These are phyloP conservation scores for Anoplolepis gracilipes DNA, from an alignment of 1,140 invertebrate species.

Conservation along the genomic window DNA sequence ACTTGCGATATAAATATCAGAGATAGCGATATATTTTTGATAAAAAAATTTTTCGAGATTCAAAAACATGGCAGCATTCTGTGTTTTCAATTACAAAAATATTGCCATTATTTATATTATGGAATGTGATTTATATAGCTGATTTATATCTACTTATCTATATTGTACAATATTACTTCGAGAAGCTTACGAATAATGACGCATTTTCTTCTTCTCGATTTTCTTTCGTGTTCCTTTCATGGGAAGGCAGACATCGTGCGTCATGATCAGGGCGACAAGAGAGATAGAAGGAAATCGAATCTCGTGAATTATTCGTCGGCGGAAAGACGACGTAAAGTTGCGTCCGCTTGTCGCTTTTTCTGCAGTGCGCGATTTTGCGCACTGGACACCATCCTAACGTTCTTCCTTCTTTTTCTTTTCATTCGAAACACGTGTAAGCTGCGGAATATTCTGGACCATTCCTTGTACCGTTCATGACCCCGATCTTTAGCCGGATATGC, in stretches of 20 bases:
- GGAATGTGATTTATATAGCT: too few relatives aligned
- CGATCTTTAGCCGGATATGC: neutral
- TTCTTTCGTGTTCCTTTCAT: neutral
- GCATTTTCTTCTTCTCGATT: neutral
- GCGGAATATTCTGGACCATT: conserved; percentile 35
- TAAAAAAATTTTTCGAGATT: neutral
- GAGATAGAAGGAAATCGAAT: conserved; percentile 44
- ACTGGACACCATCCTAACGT: neutral
- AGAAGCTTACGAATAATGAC: neutral
- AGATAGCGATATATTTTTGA: neutral
- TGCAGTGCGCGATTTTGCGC: neutral
- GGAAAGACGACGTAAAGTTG: conserved; percentile 29
- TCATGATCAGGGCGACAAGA: neutral
- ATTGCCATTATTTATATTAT: neutral
- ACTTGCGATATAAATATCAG: neutral
- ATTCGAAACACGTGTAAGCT: conserved; percentile 53
- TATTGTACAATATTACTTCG: conserved; percentile 6
- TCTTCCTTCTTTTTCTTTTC: conserved; percentile 9
- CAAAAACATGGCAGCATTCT: too few relatives aligned
- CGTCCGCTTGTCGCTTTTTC: neutral
- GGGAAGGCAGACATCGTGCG: neutral
- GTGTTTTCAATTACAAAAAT: too few relatives aligned
- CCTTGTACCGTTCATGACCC: conserved; percentile 33
- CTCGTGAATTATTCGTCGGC: conserved; percentile 53
- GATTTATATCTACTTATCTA: neutral